Base-by-base conservation (phyloP, 2,888 invertebrate species). In the Drosophila demipolita region DNA sequence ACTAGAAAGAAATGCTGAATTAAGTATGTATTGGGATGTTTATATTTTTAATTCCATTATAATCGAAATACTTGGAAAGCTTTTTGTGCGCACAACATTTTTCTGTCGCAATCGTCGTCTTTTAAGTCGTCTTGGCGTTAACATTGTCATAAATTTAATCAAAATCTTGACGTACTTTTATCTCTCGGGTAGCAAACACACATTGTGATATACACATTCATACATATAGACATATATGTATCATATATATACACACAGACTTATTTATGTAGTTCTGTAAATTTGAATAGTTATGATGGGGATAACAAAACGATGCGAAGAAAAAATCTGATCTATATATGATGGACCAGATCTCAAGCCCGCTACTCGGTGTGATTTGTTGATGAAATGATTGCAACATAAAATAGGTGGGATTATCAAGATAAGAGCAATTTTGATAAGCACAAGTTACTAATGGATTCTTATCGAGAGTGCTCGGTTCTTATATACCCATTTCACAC, bases 121-220 rank as follows among this genome's bases (percentile, higher is more conserved):
- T 48, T 33, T 48, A 40, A 64, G 55, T 42, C 50, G 64, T 66
- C 75, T 80, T 73, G 71, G 82, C 83, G 68, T 73, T 69, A 74
- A 62, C 64, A 80, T 78, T 75, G 73, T 84, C 83, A 82, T 89
- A 90, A 90, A 90, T 90, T 90, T 80, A 87, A 90, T 90, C 78
- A 89, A 87, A 78, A 77, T 70, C 74, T 78, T 60, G 75, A 73
- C 70, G 66, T 66, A 67, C 72, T 63, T 77, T 72, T 73, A 73
- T 76, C 63, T 64, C 29, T 48, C 49, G 45, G 38, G 20, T 45
- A 57, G 53, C 54, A 49, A 35, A 42, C 38, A 48, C 45, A 64
- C 45, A 45, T 48, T 45, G 48, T 35, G 33, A 40, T 50, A 61
- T 23, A 60, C 23, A 26, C 45, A 15, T 48, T 32, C 35, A 33